Base-by-base conservation (phyloP, 92 coral and sea anemone species). In the Epizoanthus rinbou region DNA sequence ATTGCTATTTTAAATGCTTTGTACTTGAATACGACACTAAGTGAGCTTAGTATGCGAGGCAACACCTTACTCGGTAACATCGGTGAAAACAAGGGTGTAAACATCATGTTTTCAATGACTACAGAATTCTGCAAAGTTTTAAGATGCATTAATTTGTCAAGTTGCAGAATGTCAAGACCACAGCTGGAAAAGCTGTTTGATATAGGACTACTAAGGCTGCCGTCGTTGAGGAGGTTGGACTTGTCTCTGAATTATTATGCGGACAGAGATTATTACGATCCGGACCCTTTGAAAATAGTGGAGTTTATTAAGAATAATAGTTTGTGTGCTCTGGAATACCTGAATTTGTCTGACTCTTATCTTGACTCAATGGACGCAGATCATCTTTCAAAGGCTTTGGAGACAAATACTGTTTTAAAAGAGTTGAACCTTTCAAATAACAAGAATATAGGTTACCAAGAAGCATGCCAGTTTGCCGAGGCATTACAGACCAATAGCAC, bases 361-460 rank as follows among this genome's bases (percentile, higher is more conserved):
- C 41, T 41, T 58, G 7, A 1, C 28, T 0, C 0, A 0, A 0
- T 0, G 2, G 3, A 8, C 16, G 22, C 5, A 5, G 0, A 1
- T 0, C 0, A 0, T 10, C 1, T 60, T 11, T 9, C 33, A 41
- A 6, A 0, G 0, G 6, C 16, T 23, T 17, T 75, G 67, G 3
- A 2, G 31, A 8, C 8, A 16, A 18, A 57, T 57, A 17, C 67
- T 6, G 50, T 35, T 31, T 13, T 75, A 21, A 56, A 54, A 57
- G 80, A 57, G 31, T 17, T 75, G 9, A 57, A 57, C 53, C 80
- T 57, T 56, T 57, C 80, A 22, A 33, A 57, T 25, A 75, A 75
- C 56, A 5, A 2, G 6, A 15, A 3, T 3, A 24, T 57, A 0
- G 60, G 19, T 17, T 3, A 15, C 33, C 0, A 0, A 2, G 24